phyloP scores from a whole-genome alignment of 2,888 invertebrate genomes.

The Criorhina ranunculi region DNA sequence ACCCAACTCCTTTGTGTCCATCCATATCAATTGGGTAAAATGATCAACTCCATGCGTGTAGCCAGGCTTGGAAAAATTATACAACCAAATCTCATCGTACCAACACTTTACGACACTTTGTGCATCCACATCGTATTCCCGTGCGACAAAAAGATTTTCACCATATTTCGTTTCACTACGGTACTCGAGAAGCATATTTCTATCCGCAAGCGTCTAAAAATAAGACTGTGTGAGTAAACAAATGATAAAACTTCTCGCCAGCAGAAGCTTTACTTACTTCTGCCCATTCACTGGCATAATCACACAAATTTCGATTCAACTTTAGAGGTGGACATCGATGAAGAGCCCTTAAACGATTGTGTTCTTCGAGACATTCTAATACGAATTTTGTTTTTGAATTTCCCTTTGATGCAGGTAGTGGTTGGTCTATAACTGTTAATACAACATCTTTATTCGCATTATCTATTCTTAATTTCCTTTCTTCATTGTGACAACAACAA shows the following conservation, averaged over 20 bases:
- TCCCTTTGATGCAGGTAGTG: slow-evolving; percentile 1
- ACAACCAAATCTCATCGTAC: slow-evolving; percentile 91
- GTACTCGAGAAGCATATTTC: slow-evolving; percentile 86
- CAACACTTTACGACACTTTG: slow-evolving; percentile 91
- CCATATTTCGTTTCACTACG: slow-evolving; percentile 92
- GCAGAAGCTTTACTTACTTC: slow-evolving; percentile 81
- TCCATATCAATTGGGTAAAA: slow-evolving; percentile 94
- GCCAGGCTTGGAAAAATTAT: slow-evolving; percentile 87
- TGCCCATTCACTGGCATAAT: slow-evolving; percentile 90
- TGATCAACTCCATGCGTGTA: slow-evolving; percentile 90
- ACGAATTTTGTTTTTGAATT: slow-evolving; percentile 86
- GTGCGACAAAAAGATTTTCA: slow-evolving; percentile 92
- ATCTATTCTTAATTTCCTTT: not conserved
- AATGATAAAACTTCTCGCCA: not conserved
- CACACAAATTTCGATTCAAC: slow-evolving; percentile 88
- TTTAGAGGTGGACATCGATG: slow-evolving; percentile 90
- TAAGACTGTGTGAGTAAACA: slow-evolving; percentile 1
- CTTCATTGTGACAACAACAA: slow-evolving; percentile 19
- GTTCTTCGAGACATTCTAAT: slow-evolving; percentile 89
- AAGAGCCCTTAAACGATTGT: slow-evolving; percentile 89
- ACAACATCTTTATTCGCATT: not conserved
- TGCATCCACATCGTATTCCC: slow-evolving; percentile 89
- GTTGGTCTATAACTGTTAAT: slow-evolving; percentile 25
- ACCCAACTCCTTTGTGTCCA: slow-evolving; percentile 90
- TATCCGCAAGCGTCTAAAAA: slow-evolving; percentile 52